A percentile compares a stretch with the other conserved stretches of the same genome.
Conservation (phyloP, 2,888 invertebrate species). For the Scelioninae gen. 1 region DNA sequence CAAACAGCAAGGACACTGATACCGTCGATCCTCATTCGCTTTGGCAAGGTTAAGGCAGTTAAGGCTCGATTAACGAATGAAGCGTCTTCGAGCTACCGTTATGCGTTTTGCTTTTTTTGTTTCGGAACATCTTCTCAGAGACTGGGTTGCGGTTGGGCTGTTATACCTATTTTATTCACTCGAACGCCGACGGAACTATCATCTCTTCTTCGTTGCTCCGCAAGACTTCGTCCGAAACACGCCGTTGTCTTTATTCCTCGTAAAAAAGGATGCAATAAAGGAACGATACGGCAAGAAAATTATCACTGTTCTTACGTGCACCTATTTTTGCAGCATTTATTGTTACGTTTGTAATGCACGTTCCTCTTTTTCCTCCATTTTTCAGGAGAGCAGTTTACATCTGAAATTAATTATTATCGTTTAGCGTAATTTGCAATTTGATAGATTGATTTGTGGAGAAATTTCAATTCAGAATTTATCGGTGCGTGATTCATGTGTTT, state of each 20-base stretch:
- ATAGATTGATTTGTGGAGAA: constrained; percentile 25
- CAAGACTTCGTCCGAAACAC: not conserved
- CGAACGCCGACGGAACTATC: constrained; percentile 54
- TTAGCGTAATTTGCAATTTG: no score
- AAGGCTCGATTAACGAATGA: constrained; percentile 73
- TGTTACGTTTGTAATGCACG: constrained; percentile 48
- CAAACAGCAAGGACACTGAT: constrained; percentile 62
- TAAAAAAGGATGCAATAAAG: constrained; percentile 60
- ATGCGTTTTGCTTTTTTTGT: constrained; percentile 74
- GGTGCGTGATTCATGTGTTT: constrained; percentile 28
- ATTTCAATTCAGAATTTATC: constrained; percentile 10
- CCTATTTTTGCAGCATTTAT: constrained; percentile 53
- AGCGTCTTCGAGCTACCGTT: constrained; percentile 76
- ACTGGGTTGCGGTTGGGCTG: constrained; percentile 64
- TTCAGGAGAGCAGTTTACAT: constrained; percentile 37
- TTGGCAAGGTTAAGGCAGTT: constrained; percentile 70
- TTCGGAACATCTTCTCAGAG: constrained; percentile 61
- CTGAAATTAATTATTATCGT: no score
- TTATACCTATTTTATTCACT: constrained; percentile 65
- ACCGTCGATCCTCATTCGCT: constrained; percentile 65
- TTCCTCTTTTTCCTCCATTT: constrained; percentile 43
- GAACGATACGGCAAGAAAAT: constrained; percentile 64
- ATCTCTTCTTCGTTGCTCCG: constrained; percentile 22
- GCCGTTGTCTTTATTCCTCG: constrained; percentile 14
- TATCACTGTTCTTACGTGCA: constrained; percentile 44